These are phyloP conservation scores for Chalcosyrphus nemorum DNA, from an alignment of 2,888 invertebrate genomes.

Conservation along the genomic window DNA sequence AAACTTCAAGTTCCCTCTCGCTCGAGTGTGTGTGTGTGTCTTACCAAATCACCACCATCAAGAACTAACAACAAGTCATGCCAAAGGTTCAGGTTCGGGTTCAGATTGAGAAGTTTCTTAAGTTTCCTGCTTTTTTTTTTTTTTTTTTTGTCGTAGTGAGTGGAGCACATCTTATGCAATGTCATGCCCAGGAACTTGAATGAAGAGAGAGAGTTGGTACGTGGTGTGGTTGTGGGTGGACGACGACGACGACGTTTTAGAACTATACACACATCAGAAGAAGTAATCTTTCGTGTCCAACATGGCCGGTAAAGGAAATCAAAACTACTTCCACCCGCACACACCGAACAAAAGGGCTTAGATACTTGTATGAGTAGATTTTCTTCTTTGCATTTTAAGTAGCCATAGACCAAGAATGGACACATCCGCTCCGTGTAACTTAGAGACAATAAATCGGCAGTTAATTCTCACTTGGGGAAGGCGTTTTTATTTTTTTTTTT, in stretches of 20 bases:
- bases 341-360: background rate
- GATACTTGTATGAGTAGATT: background rate
- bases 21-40: conserved; percentile 35
- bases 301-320: conserved; percentile 54
- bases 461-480: conserved; percentile 63
- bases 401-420: conserved; percentile 20
- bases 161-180: conserved; percentile 60
- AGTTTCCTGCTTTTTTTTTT: background rate
- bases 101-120: conserved; percentile 28
- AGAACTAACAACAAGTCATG: conserved; percentile 18
- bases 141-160: conserved; percentile 27
- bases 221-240: conserved; percentile 40
- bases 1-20: conserved; percentile 42
- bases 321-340: conserved; percentile 56
- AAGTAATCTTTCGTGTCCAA: conserved; percentile 29
- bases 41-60: conserved; percentile 44
- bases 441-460: conserved; percentile 61
- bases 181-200: conserved; percentile 66
- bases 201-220: conserved; percentile 50
- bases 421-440: conserved; percentile 51
- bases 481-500: too few species aligned
- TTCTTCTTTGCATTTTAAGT: conserved; percentile 65
- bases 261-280: conserved; percentile 58
- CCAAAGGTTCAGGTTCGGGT: conserved; percentile 53
- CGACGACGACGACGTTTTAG: conserved; percentile 18